These are phyloP conservation scores for Fulmarus glacialis DNA, from an alignment of 2,113 vertebrate species.

Conservation along the genomic window DNA sequence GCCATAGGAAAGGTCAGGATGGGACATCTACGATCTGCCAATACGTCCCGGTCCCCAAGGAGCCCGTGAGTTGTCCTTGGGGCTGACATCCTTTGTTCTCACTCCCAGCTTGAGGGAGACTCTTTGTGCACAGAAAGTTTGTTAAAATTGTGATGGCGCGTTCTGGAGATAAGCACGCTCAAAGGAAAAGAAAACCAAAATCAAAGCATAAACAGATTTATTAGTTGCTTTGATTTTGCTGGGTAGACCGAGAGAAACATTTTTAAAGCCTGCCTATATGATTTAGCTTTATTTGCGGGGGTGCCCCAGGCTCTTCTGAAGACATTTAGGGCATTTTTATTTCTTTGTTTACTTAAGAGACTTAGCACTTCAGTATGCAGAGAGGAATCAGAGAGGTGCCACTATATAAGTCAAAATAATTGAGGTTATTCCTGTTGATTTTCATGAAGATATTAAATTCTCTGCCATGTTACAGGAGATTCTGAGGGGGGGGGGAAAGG, in stretches of 20 bases:
- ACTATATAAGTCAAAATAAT: constrained; percentile 20
- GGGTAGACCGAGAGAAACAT: not conserved
- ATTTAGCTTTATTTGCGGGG: constrained; percentile 9
- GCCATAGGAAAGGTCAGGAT: constrained; percentile 2
- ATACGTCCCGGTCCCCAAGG: not conserved
- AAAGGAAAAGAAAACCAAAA: constrained; percentile 5
- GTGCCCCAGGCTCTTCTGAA: constrained; percentile 5
- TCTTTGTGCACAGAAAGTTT: not conserved
- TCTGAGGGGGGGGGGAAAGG: not conserved
- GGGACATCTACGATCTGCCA: not conserved
- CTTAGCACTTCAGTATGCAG: constrained; percentile 2
- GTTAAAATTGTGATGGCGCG: not conserved
- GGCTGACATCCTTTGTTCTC: constrained; percentile 25
- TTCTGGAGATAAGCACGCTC: not conserved
- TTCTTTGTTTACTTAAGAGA: constrained; percentile 47
- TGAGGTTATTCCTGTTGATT: not conserved
- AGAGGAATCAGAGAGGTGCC: not conserved
- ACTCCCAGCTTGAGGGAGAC: not conserved
- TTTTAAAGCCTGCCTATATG: constrained; percentile 36
- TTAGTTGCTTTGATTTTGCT: constrained; percentile 53
- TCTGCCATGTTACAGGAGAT: not conserved
- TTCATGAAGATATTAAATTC: not conserved
- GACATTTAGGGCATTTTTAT: constrained; percentile 13
- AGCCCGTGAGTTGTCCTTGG: not conserved
- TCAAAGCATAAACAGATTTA: constrained; percentile 46